Evolutionary conservation across 1,140 invertebrate genomes (phyloP).

Genomic region (Cryptotermes secundus): DNA sequence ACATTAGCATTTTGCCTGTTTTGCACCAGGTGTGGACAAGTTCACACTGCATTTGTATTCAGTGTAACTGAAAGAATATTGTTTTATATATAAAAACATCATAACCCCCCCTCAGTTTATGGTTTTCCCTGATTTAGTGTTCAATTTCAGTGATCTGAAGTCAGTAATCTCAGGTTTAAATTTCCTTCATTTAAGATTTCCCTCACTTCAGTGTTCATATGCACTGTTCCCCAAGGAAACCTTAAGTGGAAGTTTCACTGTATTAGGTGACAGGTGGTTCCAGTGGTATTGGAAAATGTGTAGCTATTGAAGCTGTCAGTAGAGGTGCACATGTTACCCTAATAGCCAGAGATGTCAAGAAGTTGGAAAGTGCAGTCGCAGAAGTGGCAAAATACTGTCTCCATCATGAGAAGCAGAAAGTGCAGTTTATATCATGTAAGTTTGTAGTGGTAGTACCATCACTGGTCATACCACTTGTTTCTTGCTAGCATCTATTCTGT

Average conservation of each 20-base stretch:
- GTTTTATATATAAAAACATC: background rate
- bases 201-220: background rate
- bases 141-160: too few species aligned
- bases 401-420: constrained; percentile 56
- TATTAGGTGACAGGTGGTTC: constrained; percentile 85
- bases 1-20: background rate
- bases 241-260: background rate
- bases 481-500: too few species aligned
- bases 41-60: background rate
- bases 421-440: constrained; percentile 62
- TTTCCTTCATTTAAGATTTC: too few species aligned
- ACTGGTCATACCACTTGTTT: too few species aligned
- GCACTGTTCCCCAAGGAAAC: background rate
- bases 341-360: constrained; percentile 74
- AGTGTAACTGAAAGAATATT: background rate
- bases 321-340: constrained; percentile 87
- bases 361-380: constrained; percentile 60
- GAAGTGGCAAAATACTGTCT: constrained; percentile 55
- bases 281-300: constrained; percentile 88
- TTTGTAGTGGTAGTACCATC: background rate
- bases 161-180: too few species aligned
- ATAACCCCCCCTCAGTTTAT: too few species aligned
- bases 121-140: too few species aligned
- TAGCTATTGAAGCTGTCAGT: constrained; percentile 74
- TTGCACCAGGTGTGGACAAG: background rate